These are phyloP conservation scores for Xanthia togata DNA, from an alignment of 2,888 invertebrate species.

Conservation along the genomic window DNA sequence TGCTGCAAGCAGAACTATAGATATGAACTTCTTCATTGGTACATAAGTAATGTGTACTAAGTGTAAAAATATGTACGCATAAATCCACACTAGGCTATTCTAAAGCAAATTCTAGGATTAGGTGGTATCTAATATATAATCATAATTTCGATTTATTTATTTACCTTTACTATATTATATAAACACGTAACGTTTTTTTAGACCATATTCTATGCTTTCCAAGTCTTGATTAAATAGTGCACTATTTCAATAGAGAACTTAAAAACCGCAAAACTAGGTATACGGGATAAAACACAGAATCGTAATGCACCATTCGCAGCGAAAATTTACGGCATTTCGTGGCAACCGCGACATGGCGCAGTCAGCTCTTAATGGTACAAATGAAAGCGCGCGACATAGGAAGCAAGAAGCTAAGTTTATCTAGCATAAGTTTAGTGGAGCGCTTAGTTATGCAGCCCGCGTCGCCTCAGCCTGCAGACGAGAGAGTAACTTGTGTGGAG, in stretches of 20 bases:
- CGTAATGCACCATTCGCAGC: constrained; percentile 55
- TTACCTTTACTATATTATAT: too few species aligned
- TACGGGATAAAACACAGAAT: constrained; percentile 14
- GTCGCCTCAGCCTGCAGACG: constrained; percentile 66
- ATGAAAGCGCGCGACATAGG: constrained; percentile 74
- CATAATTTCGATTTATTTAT: too few species aligned
- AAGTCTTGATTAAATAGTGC: constrained; percentile 1
- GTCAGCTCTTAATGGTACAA: constrained; percentile 74
- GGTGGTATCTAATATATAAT: neutral
- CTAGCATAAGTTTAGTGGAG: constrained; percentile 74
- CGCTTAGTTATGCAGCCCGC: constrained; percentile 78
- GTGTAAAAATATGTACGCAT: neutral
- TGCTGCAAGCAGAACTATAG: too few species aligned
- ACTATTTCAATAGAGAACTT: neutral
- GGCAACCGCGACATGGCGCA: constrained; percentile 61
- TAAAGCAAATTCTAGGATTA: neutral
- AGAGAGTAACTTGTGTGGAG: constrained; percentile 71
- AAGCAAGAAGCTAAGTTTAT: constrained; percentile 76
- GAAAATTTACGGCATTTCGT: constrained; percentile 65
- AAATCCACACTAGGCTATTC: neutral
- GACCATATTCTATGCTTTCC: neutral
- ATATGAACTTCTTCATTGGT: too few species aligned
- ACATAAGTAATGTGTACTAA: neutral
- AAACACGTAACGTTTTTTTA: too few species aligned
- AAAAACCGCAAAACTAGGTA: constrained; percentile 15